A percentile compares a stretch with the other conserved stretches of the same genome.
phyloP scores from a whole-genome alignment of 2,888 invertebrate genomes.

The Calameuta filiformis region DNA sequence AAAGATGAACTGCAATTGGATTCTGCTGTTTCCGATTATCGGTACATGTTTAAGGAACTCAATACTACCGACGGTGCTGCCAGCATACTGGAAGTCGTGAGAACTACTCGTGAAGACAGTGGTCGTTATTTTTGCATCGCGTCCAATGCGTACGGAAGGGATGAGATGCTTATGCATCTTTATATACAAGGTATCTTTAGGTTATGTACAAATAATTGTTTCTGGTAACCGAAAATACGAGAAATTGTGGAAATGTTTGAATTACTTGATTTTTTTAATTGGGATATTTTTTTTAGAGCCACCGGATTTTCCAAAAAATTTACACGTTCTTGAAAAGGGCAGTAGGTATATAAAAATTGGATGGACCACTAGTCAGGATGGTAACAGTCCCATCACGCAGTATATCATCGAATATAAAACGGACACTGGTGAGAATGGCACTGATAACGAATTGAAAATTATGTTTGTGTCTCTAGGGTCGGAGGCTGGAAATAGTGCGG shows the following conservation, averaged over 20 bases:
- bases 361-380: conserved; percentile 91
- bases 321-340: conserved; percentile 85
- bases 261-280: neutral
- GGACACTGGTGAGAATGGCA: conserved; percentile 74
- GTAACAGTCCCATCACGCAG: conserved; percentile 88
- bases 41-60: conserved; percentile 58
- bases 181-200: conserved; percentile 81
- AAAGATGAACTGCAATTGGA: conserved; percentile 71
- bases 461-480: neutral
- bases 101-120: conserved; percentile 88
- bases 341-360: conserved; percentile 86
- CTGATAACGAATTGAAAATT: neutral
- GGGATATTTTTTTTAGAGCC: conserved; percentile 70
- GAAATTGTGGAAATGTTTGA: neutral
- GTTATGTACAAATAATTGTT: neutral
- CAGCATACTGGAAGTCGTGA: conserved; percentile 85
- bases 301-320: conserved; percentile 89
- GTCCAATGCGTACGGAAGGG: conserved; percentile 89
- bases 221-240: neutral
- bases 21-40: conserved; percentile 59
- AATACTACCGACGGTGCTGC: conserved; percentile 71
- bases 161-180: conserved; percentile 89
- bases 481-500: neutral
- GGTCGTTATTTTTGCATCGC: conserved; percentile 90
- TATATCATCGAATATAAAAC: conserved; percentile 92